Evolutionary conservation across 2,888 invertebrate species (phyloP).

Genomic region (Lochmaea crataegi): DNA sequence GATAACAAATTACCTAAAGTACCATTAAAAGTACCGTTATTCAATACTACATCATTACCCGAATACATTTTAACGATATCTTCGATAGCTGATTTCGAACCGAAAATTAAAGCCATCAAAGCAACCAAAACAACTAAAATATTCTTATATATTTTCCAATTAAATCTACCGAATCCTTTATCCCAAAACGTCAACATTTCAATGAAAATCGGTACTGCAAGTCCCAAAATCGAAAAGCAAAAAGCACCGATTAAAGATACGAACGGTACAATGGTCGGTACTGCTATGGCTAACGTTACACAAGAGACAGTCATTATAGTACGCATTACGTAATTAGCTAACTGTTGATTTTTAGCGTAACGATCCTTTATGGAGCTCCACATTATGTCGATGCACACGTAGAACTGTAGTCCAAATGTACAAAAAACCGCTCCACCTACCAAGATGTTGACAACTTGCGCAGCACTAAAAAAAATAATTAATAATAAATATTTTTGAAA

Average conservation of each 20-base stretch:
- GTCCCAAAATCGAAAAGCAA: constrained; percentile 91
- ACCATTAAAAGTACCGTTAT: constrained; percentile 7
- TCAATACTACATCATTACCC: neutral
- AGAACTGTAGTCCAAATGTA: constrained; percentile 96
- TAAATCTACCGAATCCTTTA: constrained; percentile 77
- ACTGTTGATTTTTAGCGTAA: constrained; percentile 69
- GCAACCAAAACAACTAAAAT: constrained; percentile 80
- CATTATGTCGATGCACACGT: constrained; percentile 92
- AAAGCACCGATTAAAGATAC: constrained; percentile 94
- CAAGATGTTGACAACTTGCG: constrained; percentile 86
- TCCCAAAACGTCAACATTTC: constrained; percentile 90
- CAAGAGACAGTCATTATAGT: constrained; percentile 75
- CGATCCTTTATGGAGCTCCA: constrained; percentile 86
- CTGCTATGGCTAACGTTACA: constrained; percentile 83
- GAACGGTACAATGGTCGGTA: constrained; percentile 90
- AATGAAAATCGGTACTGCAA: constrained; percentile 87
- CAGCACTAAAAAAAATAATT: constrained; percentile 72
- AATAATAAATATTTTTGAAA: constrained; percentile 55
- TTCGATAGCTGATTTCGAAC: constrained; percentile 75
- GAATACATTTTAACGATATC: constrained; percentile 67
- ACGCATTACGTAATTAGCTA: constrained; percentile 81
- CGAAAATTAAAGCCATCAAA: constrained; percentile 83
- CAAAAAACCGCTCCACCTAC: constrained; percentile 93
- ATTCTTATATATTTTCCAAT: constrained; percentile 85
- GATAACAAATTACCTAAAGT: neutral